Evolutionary conservation across 1,140 invertebrate species (phyloP).

Genomic region (Sinonovacula constricta): DNA sequence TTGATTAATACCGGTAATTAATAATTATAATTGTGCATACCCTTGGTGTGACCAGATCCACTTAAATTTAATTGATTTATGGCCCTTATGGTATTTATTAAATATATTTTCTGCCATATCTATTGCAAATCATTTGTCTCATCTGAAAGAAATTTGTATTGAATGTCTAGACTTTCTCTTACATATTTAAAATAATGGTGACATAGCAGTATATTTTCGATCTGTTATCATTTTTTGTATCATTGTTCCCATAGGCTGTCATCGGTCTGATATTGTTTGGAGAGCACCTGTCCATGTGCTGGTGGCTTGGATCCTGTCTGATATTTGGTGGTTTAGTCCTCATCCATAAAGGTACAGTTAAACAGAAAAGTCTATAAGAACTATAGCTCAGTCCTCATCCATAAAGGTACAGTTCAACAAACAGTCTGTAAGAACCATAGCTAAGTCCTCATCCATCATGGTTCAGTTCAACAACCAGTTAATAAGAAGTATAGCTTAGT

Average conservation of each 20-base stretch:
- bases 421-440: no score
- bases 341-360: slow-evolving; percentile 75
- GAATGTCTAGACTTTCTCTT: not conserved
- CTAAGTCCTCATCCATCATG: no score
- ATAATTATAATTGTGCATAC: no score
- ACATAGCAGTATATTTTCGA: not conserved
- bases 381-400: no score
- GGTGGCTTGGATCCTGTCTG: slow-evolving; percentile 77
- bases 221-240: not conserved
- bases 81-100: not conserved
- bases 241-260: slow-evolving; percentile 74
- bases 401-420: no score
- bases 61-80: no score
- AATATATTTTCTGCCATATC: not conserved
- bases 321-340: slow-evolving; percentile 76
- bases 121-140: not conserved
- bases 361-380: no score
- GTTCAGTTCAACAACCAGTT: no score
- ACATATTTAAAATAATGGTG: not conserved
- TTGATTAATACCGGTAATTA: no score
- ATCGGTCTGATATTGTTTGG: slow-evolving; percentile 77
- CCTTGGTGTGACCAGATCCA: no score
- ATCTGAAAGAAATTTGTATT: not conserved
- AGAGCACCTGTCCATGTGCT: slow-evolving; percentile 74
- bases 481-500: no score